Evolutionary conservation across 2,888 invertebrate species (phyloP), one percentile per base, ranked within the genome.

Genomic region (Patella depressa): DNA sequence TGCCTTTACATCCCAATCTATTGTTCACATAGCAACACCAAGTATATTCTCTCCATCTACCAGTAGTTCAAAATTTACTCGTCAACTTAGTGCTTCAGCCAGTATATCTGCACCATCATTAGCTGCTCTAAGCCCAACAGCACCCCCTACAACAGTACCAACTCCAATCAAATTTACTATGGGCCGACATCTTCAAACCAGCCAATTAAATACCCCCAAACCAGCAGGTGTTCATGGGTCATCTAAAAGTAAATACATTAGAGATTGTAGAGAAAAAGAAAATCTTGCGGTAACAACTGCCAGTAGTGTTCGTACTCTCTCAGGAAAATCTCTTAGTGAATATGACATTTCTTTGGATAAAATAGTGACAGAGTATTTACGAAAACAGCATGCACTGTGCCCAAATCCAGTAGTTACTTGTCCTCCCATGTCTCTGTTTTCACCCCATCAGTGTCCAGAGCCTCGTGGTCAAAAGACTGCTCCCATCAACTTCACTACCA

Each of bases 331-430:
- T 14, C 74, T 78, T 9, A 75, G 55, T 15, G 83, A 83, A n/a
- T 83, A 79, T 77, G 86, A 86, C 53, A 84, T 85, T 53, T 86
- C 84, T n/a, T 93, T 99, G 45, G 96, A 97, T 91, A 95, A 96
- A 71, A 98, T 99, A 88, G 96, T 99, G 82, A 98, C 97, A 0
- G 98, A 98, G 92, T 99, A 98, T 93, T 93, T 99, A 75, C 96
- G 97, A 86, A 97, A 98, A 93, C 99, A 99, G 92, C 99, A 99
- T 93, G 96, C 98, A n/a, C 93, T 97, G 11, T 99, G 99, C 93
- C 96, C 96, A 92, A 97, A 98, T 92, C 99, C 99, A 0, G 97
- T 99, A 93, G 96, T 96, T 55, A 98, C 98, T 0, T 99, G 98
- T 92, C 98, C 99, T 0, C 97, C 97, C 90, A 99, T 99, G 88